phyloP scores from a whole-genome alignment of 2,113 vertebrate genomes.

The Riparia riparia region DNA sequence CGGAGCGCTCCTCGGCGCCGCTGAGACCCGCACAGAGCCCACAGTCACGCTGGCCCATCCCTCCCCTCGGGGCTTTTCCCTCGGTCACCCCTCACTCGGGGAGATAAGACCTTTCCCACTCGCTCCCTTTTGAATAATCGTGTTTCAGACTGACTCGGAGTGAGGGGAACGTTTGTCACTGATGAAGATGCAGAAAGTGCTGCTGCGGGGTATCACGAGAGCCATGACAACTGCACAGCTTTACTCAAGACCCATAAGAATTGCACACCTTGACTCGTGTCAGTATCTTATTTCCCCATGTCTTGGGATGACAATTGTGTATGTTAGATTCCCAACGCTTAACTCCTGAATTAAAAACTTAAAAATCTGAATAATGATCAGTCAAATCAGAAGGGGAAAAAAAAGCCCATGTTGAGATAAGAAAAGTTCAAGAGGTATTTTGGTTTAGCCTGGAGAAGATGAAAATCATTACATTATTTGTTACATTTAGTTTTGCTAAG shows the following conservation, averaged over 20 bases:
- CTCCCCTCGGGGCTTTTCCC: neutral
- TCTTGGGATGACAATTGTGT: neutral
- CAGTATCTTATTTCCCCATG: too few species aligned
- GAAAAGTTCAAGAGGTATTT: neutral
- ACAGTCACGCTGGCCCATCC: too few species aligned
- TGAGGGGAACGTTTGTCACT: rapidly evolving
- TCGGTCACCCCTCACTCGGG: too few species aligned
- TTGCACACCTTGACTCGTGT: too few species aligned
- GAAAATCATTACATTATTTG: neutral
- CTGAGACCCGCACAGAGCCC: neutral
- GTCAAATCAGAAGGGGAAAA: neutral
- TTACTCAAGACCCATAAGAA: neutral
- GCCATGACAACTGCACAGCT: neutral
- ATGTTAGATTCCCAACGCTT: neutral
- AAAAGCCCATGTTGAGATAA: neutral
- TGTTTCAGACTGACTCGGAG: neutral
- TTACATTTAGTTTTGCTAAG: neutral
- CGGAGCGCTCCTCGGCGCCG: neutral
- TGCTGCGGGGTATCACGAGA: rapidly evolving
- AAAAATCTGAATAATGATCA: neutral
- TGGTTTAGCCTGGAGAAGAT: neutral
- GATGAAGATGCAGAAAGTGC: neutral
- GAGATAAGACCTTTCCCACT: neutral
- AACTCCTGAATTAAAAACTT: neutral
- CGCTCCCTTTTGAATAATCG: rapidly evolving